These are phyloP conservation scores for Rhodinocichla rosea DNA, from an alignment of 2,113 vertebrate species.

Conservation along the genomic window DNA sequence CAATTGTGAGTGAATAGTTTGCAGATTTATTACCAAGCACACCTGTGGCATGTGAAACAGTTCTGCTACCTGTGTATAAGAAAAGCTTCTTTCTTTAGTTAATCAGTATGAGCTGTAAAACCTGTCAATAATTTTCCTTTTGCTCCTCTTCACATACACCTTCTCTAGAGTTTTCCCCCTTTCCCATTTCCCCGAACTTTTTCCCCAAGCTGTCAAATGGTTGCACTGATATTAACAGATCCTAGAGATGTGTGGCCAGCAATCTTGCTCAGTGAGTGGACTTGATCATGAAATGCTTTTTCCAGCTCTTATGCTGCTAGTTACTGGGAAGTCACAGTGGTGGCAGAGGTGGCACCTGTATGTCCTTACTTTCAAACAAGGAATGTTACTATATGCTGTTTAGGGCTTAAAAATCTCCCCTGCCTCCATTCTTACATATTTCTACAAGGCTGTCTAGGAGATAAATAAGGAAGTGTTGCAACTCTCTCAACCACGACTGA, in stretches of 20 bases:
- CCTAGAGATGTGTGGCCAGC: background rate
- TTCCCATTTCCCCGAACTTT: background rate
- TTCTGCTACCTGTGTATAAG: background rate
- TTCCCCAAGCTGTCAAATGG: background rate
- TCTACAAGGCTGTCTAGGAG: background rate
- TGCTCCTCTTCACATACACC: background rate
- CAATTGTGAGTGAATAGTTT: background rate
- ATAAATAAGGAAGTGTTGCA: constrained; percentile 53
- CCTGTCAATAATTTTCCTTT: background rate
- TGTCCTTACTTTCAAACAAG: background rate
- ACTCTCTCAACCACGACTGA: constrained; percentile 60
- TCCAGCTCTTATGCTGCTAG: background rate
- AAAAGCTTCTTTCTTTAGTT: background rate
- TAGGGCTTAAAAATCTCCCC: background rate
- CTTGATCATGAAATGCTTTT: background rate
- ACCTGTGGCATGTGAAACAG: background rate
- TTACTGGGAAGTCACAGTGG: background rate
- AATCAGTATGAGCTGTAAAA: background rate
- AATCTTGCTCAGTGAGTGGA: background rate
- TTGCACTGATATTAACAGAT: background rate
- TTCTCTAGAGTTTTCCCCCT: background rate
- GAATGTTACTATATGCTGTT: background rate
- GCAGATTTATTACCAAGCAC: background rate
- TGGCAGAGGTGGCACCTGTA: background rate
- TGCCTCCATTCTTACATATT: constrained; percentile 18